Base-by-base conservation (phyloP, 2,888 invertebrate genomes). In the Zhuqinia jingwanae region DNA sequence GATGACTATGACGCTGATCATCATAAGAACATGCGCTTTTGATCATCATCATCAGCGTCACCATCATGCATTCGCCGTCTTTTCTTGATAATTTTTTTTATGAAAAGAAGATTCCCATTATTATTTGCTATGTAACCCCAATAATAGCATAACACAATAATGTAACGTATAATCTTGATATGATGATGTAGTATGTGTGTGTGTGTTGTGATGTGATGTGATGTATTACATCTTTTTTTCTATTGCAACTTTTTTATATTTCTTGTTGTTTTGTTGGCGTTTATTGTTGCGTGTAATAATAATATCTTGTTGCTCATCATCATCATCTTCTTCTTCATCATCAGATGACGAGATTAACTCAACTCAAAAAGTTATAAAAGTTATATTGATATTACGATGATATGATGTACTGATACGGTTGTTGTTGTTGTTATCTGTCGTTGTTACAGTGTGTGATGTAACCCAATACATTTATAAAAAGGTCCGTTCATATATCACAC, bases 281-380 rank as follows among this genome's bases (percentile, higher is more conserved):
- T 85, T 85, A 85, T 85, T 85, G 85, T 85, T 85, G 85, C 85
- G 85, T 85, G 85, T 85, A 85, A 85, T 85, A 79, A 79, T 85
- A 79, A 78, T 78, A 47, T 70, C 78, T 70, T 77, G 75, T 75
- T 83, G 5, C 3, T 36, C 36, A 36, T 36, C 36, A 6, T 36
- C 8, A 36, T 36, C 36, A 36, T 36, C 36, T 6, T 36, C 36
- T 6, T 36, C 36, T 6, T 36, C 36, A 8, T 36, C 36, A 36
- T 36, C 65, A 77, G 70, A 85, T 85, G 84, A 85, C 84, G 84
- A 85, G 78, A 78, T 78, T 70, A 78, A 56, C 56, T 80, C 20
- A 22, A 58, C 60, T 68, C 68, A 73, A 30, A 10, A 8, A 56
- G 27, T 30, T 58, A 58, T 17, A 65, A 20, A 20, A 68, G 1